A percentile compares a stretch with the other conserved stretches of the same genome.
Evolutionary conservation across 2,113 vertebrate genomes (phyloP).

Genomic region (Ciconia stormi): DNA sequence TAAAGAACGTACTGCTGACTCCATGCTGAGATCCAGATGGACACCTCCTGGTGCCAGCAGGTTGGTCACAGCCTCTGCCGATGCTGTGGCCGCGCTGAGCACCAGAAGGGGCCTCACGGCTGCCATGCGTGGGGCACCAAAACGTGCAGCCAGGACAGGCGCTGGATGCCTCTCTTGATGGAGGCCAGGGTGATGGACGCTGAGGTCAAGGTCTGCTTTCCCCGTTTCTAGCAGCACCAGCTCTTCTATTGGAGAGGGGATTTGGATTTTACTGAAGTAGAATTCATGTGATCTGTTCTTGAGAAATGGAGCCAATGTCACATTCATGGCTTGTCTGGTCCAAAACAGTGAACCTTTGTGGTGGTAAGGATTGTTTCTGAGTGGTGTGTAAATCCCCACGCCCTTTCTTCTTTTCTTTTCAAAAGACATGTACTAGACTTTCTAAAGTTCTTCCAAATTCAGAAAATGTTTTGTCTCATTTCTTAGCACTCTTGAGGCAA

Average conservation of each 20-base stretch:
- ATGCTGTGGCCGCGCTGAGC: not conserved
- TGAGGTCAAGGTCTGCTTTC: not conserved
- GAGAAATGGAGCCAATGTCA: not conserved
- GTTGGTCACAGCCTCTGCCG: not conserved
- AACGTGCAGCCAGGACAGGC: too few relatives aligned
- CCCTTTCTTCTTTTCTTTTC: not conserved
- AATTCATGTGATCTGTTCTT: not conserved
- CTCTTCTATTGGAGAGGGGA: not conserved
- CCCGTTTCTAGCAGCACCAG: fast-evolving
- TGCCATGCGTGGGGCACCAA: fast-evolving
- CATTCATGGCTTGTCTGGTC: not conserved
- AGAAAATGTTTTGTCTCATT: not conserved
- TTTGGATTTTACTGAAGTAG: not conserved
- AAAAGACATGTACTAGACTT: not conserved
- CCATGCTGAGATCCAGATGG: not conserved
- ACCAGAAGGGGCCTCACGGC: not conserved
- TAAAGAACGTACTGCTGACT: not conserved
- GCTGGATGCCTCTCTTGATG: not conserved
- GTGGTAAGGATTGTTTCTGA: not conserved
- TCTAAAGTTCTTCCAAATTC: not conserved
- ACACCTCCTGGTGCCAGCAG: not conserved
- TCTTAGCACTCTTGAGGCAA: not conserved
- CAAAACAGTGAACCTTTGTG: not conserved
- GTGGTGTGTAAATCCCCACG: not conserved
- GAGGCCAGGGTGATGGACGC: not conserved